phyloP scores from a whole-genome alignment of 1,140 invertebrate genomes.

The Pseudobourletiella spinata region DNA sequence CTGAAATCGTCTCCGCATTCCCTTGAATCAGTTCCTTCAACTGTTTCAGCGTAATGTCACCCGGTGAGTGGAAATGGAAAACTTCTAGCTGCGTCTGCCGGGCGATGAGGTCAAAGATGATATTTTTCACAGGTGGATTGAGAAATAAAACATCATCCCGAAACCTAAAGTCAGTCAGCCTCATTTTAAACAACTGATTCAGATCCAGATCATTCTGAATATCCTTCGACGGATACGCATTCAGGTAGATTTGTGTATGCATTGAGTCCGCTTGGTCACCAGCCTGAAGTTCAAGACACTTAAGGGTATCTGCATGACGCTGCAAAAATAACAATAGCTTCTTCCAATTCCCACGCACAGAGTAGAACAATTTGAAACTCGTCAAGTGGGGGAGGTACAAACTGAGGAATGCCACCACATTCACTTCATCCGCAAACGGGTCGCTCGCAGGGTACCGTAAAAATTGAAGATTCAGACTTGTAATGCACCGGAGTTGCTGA shows the following conservation, averaged over 20 bases:
- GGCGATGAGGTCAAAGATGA: conserved; percentile 17
- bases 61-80: conserved; percentile 27
- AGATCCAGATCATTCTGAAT: not conserved
- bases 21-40: conserved; percentile 3
- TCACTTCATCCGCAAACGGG: conserved; percentile 11
- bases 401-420: conserved; percentile 13
- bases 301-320: conserved; percentile 12
- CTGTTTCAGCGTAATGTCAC: conserved; percentile 16
- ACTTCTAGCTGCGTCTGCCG: conserved; percentile 9
- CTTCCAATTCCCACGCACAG: conserved; percentile 24
- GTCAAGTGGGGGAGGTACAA: conserved; percentile 17
- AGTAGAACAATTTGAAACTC: conserved; percentile 24
- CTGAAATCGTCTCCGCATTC: conserved; percentile 13
- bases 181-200: conserved; percentile 5
- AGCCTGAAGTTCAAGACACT: conserved; percentile 23
- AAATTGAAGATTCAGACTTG: conserved; percentile 22
- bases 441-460: conserved; percentile 22
- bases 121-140: conserved; percentile 7
- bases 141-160: conserved; percentile 28
- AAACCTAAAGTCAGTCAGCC: conserved; percentile 21
- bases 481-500: conserved; percentile 6
- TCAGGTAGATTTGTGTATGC: conserved; percentile 13
- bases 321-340: conserved; percentile 17
- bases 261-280: conserved; percentile 19
- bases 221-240: not conserved